These are phyloP conservation scores for Coleophora flavipennella DNA, from an alignment of 2,888 invertebrate genomes.

Conservation along the genomic window DNA sequence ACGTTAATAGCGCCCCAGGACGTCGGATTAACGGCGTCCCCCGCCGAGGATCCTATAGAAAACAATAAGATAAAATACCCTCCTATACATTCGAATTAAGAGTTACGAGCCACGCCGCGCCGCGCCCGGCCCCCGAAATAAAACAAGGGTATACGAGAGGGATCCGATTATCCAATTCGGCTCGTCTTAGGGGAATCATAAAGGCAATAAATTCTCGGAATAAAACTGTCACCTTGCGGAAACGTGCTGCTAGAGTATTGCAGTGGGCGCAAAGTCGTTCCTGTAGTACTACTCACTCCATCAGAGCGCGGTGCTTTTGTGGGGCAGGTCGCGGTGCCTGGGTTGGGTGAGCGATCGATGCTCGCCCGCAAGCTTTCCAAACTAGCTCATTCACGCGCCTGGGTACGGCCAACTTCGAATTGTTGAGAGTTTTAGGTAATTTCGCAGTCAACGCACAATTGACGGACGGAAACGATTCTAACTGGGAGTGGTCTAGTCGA, in stretches of 20 bases:
- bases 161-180: conserved; percentile 20
- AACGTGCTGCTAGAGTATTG: conserved; percentile 1
- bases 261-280: no score
- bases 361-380: conserved; percentile 4
- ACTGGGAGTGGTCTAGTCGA: neutral
- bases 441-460: no score
- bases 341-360: conserved; percentile 7
- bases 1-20: conserved; percentile 7
- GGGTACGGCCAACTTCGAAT: neutral
- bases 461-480: neutral
- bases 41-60: conserved; percentile 8
- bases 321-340: conserved; percentile 1
- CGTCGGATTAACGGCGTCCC: conserved; percentile 9
- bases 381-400: neutral
- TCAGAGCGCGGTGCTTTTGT: neutral
- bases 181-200: conserved; percentile 19
- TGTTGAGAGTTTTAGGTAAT: no score
- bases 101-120: conserved; percentile 2
- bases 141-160: conserved; percentile 15
- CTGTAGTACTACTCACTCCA: neutral
- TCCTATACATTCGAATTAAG: conserved; percentile 9
- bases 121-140: conserved; percentile 13
- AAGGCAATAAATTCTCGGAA: conserved; percentile 18
- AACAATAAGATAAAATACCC: conserved; percentile 9
- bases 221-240: conserved; percentile 12